phyloP scores from a whole-genome alignment of 2,797 vertebrate genomes.

The Tapera naevia region DNA sequence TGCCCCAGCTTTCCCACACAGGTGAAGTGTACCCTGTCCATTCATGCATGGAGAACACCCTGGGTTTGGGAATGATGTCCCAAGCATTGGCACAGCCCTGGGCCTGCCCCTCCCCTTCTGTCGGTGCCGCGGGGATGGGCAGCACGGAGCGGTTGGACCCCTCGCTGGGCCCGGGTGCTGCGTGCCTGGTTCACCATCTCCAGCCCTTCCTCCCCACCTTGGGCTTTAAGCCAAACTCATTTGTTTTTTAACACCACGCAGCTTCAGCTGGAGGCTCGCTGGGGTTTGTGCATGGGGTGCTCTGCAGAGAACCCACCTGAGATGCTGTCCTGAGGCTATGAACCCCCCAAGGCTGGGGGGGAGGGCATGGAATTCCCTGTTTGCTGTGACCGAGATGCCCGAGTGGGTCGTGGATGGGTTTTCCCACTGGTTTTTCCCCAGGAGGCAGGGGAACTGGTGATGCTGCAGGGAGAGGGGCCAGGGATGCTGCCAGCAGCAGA shows the following conservation, averaged over 20 bases:
- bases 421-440: background rate
- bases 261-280: background rate
- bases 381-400: rapidly evolving
- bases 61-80: background rate
- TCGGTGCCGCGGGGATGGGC: rapidly evolving
- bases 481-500: background rate
- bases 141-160: rapidly evolving
- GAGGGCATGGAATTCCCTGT: rapidly evolving
- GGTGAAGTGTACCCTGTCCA: rapidly evolving
- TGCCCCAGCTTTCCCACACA: background rate
- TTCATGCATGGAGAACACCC: rapidly evolving
- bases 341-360: background rate
- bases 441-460: background rate
- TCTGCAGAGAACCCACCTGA: background rate
- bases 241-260: background rate
- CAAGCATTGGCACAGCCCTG: rapidly evolving
- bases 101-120: rapidly evolving
- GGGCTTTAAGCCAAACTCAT: background rate
- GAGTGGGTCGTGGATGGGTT: background rate
- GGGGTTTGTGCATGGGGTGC: background rate
- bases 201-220: rapidly evolving
- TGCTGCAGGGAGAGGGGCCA: background rate
- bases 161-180: background rate
- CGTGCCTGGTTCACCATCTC: rapidly evolving
- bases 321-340: background rate